These are phyloP conservation scores for Dendroctonus ponderosae DNA, from an alignment of 1,140 invertebrate genomes.

Conservation along the genomic window DNA sequence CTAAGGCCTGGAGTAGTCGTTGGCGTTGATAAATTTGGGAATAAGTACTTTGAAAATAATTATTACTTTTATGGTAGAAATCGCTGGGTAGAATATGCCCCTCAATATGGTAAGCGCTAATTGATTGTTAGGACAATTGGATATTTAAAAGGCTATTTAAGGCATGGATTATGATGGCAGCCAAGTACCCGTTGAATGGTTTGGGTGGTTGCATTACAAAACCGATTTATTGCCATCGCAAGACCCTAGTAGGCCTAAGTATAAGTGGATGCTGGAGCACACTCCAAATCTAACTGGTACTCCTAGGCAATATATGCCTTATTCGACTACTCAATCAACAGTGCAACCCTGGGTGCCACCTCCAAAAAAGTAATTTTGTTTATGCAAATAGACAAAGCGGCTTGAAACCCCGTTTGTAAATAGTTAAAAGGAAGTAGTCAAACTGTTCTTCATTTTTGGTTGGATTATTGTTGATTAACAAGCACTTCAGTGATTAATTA, in stretches of 20 bases:
- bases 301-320: constrained; percentile 79
- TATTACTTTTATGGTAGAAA: constrained; percentile 87
- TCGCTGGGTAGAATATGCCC: constrained; percentile 89
- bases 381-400: background rate
- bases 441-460: too few species aligned
- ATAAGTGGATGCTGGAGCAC: constrained; percentile 85
- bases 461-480: too few species aligned
- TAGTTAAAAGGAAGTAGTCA: too few species aligned
- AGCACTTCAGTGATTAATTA: too few species aligned
- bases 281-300: constrained; percentile 83
- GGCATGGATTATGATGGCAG: constrained; percentile 90
- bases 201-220: constrained; percentile 82
- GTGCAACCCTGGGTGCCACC: constrained; percentile 79
- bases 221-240: constrained; percentile 72
- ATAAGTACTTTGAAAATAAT: constrained; percentile 95
- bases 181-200: constrained; percentile 91
- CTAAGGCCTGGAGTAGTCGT: constrained; percentile 81
- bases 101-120: constrained; percentile 56
- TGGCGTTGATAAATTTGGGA: constrained; percentile 95
- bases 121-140: background rate
- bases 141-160: constrained; percentile 31
- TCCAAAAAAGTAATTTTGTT: constrained; percentile 30
- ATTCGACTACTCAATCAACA: constrained; percentile 82
- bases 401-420: too few species aligned
- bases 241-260: constrained; percentile 71